Base-by-base conservation (phyloP, 1,140 invertebrate species). In the Camponotus vicinus region DNA sequence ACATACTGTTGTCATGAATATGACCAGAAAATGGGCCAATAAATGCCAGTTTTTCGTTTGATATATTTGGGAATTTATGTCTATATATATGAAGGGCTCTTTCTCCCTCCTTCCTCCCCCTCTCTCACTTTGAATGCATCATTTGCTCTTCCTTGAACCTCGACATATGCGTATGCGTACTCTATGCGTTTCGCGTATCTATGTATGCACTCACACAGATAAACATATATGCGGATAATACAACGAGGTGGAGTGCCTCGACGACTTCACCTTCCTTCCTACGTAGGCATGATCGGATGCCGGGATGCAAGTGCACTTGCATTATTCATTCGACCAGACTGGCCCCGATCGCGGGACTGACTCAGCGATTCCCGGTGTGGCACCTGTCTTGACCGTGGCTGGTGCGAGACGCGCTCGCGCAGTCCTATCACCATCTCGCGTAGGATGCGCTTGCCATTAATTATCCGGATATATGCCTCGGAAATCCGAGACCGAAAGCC, bases 301-400 rank as follows among this genome's bases (percentile, higher is more conserved):
- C 32, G 45, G 34, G 76, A 77, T 64, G 34, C 71, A 63, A 77
- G 64, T 32, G 55, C 15, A 40, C 21, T 69, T 37, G 61, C 73
- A 87, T 87, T 90, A 84, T 87, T 90, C 85, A 79, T 87, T 84
- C 85, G 42, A 63, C 18, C 64, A 66, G 79, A 85, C 45, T n/a
- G 49, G 49, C 66, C 32, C 55, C 55, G 67, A 64, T 27, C 59
- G 61, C 34, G 37, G 37, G 27, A 55, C 67, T 78, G 57, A 7
- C 55, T 78, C 78, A 52, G 15, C 49, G 75, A 89, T 86, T 37
- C 67, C 45, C 64, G 49, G 49, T 52, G 57, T 85, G 69, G 61
- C 79, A 87, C 79, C 85, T 89, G 82, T 88, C 88, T 78, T 75
- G 57, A 85, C 40, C 32, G 21, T 57, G 52, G 75, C 52, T 76